Evolutionary conservation across 2,113 vertebrate genomes (phyloP).

Genomic region (Notechis scutatus): DNA sequence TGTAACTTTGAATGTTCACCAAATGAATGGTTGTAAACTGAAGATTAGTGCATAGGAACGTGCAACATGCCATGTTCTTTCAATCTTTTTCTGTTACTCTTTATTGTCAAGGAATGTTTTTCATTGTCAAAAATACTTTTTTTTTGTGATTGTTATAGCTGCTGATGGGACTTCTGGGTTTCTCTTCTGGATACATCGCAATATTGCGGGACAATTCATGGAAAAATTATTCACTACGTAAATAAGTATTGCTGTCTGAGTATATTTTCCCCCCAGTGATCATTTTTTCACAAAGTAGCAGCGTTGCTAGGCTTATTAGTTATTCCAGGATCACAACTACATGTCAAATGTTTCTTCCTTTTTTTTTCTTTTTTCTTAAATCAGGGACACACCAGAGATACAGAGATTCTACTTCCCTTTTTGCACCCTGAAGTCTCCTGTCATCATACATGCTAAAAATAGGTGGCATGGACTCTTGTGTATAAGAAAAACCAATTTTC

Average conservation of each 20-base stretch:
- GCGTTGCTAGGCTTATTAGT: background rate
- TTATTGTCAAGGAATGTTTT: too few species aligned
- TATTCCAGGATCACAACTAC: background rate
- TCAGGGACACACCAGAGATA: background rate
- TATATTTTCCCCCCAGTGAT: background rate
- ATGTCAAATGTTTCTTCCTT: background rate
- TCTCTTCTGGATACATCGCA: background rate
- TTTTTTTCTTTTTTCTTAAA: background rate
- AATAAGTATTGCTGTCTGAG: background rate
- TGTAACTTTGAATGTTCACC: background rate
- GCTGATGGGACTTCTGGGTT: background rate
- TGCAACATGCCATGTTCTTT: background rate
- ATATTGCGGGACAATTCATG: background rate
- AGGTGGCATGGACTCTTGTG: too few species aligned
- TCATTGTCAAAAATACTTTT: too few species aligned
- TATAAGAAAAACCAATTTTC: too few species aligned
- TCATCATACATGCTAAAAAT: background rate
- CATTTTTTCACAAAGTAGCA: background rate
- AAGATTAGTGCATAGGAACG: background rate
- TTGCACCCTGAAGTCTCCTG: background rate
- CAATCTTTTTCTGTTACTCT: background rate
- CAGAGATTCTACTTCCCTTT: background rate
- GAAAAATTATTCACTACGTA: background rate
- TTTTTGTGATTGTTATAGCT: background rate
- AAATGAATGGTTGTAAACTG: background rate